Conservation (phyloP, 2,888 invertebrate genomes). For the Epinotia demarniana region DNA sequence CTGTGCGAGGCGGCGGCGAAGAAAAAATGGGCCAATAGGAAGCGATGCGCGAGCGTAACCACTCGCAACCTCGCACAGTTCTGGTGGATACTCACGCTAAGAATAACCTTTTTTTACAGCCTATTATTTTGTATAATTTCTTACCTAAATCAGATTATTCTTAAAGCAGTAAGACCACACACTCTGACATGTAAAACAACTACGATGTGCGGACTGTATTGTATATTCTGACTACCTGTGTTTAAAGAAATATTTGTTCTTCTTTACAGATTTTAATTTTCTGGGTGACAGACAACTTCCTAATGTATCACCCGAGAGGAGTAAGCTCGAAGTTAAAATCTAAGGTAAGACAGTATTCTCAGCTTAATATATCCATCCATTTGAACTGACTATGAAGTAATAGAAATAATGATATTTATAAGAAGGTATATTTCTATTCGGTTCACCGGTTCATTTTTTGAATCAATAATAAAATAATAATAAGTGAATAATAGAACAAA, state of each 20-base stretch:
- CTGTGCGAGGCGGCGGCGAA: no score
- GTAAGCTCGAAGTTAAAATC: constrained; percentile 82
- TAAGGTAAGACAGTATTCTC: constrained; percentile 68
- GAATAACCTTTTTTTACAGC: no score
- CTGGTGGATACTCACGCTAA: no score
- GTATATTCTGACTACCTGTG: no score
- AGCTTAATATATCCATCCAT: neutral
- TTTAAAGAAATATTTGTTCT: neutral
- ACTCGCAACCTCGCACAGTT: no score
- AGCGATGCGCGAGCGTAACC: no score
- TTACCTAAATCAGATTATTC: neutral
- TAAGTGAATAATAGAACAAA: constrained; percentile 1
- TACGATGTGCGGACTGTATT: no score
- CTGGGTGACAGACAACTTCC: constrained; percentile 94
- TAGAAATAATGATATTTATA: neutral
- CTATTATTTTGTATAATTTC: no score
- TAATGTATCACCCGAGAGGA: constrained; percentile 87
- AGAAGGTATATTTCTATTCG: neutral
- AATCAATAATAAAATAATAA: constrained; percentile 4
- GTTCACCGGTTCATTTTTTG: neutral
- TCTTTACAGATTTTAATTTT: constrained; percentile 90
- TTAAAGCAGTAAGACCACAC: neutral
- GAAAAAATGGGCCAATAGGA: no score
- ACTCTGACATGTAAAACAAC: no score
- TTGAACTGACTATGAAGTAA: neutral